Conservation (phyloP, 2,113 vertebrate genomes). For the Triplophysa tibetana region DNA sequence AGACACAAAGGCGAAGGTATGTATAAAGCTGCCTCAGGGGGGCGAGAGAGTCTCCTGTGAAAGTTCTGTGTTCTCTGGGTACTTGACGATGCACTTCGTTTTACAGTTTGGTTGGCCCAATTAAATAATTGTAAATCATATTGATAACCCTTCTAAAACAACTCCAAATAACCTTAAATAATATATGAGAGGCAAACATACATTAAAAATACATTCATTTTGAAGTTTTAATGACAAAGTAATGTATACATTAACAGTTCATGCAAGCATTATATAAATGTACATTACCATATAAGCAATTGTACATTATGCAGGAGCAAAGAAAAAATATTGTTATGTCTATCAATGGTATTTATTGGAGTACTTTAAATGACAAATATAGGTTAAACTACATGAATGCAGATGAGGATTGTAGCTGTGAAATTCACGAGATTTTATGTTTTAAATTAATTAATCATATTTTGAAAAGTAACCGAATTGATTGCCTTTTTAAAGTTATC, state of each 20-base stretch:
- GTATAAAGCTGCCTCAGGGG: constrained; percentile 57
- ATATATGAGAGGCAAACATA: background rate
- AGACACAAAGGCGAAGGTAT: constrained; percentile 55
- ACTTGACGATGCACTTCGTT: background rate
- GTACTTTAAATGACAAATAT: background rate
- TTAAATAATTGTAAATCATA: background rate
- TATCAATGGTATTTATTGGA: background rate
- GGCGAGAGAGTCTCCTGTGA: constrained; percentile 46
- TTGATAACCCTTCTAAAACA: background rate
- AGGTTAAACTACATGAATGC: background rate
- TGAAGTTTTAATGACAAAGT: background rate
- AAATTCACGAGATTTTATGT: background rate
- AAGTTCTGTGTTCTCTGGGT: background rate
- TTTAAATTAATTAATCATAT: background rate
- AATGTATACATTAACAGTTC: background rate
- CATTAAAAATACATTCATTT: background rate
- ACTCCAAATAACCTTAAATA: background rate
- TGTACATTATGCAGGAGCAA: no score
- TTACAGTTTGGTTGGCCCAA: background rate
- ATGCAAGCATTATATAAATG: background rate
- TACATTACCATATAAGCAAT: background rate
- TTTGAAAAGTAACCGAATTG: background rate
- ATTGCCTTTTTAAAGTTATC: background rate
- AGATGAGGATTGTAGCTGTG: background rate
- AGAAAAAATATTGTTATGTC: no score